Conservation (phyloP, 2,113 vertebrate species). For the Orthonyx spaldingii region DNA sequence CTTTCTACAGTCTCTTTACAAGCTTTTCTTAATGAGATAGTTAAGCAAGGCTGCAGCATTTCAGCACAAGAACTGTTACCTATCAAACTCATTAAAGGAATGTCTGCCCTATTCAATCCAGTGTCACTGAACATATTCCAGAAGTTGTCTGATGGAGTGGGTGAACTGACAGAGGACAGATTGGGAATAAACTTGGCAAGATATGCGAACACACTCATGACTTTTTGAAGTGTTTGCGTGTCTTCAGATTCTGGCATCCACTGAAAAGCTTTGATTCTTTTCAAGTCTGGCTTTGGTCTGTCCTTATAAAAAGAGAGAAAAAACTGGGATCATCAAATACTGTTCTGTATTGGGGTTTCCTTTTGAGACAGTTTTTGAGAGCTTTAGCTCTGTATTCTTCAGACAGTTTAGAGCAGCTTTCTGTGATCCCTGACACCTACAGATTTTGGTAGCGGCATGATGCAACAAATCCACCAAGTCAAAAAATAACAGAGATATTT, state of each 20-base stretch:
- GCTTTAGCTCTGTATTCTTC: background rate
- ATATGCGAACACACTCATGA: background rate
- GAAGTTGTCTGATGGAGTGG: background rate
- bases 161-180: conserved; percentile 26
- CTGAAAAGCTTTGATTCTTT: conserved; percentile 3
- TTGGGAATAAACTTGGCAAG: conserved; percentile 1
- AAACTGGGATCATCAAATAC: background rate
- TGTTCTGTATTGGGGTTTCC: background rate
- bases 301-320: background rate
- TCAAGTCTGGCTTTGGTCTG: background rate
- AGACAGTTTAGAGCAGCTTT: background rate
- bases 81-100: conserved; percentile 31
- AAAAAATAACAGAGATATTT: background rate
- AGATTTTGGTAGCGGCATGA: background rate
- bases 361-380: background rate
- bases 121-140: conserved; percentile 35
- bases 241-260: background rate
- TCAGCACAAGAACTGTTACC: conserved; percentile 33
- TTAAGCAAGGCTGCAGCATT: background rate
- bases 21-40: background rate
- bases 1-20: background rate
- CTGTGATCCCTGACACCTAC: background rate
- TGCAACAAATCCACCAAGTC: background rate
- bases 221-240: background rate
- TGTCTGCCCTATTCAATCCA: background rate